phyloP scores from a whole-genome alignment of 1,140 invertebrate species.

The Drosophila truncata region DNA sequence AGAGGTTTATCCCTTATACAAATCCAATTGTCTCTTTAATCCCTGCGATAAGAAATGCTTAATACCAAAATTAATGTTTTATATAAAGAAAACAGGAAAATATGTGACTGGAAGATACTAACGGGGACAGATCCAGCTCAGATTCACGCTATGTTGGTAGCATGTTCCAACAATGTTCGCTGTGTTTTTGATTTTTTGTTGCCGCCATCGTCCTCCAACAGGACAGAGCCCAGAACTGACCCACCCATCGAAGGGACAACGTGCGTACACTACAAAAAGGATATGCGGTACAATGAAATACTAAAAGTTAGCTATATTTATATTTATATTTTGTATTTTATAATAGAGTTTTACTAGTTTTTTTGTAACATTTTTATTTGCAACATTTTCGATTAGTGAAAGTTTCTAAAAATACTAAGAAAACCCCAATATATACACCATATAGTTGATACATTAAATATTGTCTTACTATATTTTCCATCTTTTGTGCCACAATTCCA shows the following conservation, averaged over 20 bases:
- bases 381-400: background rate
- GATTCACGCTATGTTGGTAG: slow-evolving; percentile 55
- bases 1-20: background rate
- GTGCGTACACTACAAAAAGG: background rate
- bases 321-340: background rate
- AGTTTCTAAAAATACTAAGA: background rate
- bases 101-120: slow-evolving; percentile 4
- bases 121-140: slow-evolving; percentile 1
- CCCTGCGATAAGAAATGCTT: slow-evolving; percentile 14
- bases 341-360: background rate
- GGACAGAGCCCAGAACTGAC: slow-evolving; percentile 6
- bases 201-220: slow-evolving; percentile 1
- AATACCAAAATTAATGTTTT: background rate
- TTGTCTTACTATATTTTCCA: too few relatives aligned
- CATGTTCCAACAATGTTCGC: slow-evolving; percentile 40
- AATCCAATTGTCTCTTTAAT: background rate
- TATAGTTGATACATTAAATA: too few relatives aligned
- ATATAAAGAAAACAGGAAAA: slow-evolving; percentile 17
- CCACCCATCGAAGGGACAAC: background rate
- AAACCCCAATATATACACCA: background rate
- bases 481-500: too few relatives aligned
- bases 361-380: too few relatives aligned
- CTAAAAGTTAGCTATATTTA: background rate
- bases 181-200: slow-evolving; percentile 30
- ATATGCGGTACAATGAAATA: background rate